Evolutionary conservation across 2,888 invertebrate genomes (phyloP), one percentile per base, ranked within the genome.

Genomic region (Cremastinae sp.): DNA sequence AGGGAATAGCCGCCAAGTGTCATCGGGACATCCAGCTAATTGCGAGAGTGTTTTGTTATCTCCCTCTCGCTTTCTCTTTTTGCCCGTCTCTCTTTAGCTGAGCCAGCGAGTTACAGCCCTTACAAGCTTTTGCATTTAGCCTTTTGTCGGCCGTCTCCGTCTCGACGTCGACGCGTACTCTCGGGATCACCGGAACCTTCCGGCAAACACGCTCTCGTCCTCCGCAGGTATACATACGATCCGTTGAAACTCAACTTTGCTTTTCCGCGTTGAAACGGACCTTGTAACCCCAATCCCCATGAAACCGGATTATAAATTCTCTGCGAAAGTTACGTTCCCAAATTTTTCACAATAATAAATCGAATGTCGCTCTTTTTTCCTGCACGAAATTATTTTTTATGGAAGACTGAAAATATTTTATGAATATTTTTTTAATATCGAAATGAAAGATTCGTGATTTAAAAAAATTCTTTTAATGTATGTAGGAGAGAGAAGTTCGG

Each of bases 91-190:
- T 51, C 3, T 8, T 16, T 84, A 84, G 79, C 82, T 75, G 80
- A 85, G 83, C 78, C 81, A 82, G 80, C 80, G 58, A 71, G 68
- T 55, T 82, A 81, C 82, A 83, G 79, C 84, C 85, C 85, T 86
- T 86, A 87, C 88, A 88, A 87, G 88, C 87, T 87, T 89, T 88
- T 88, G 88, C 89, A 86, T 89, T 88, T 89, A 89, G 84, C 85
- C 83, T 78, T 82, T 82, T 78, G 79, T 81, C 80, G 82, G 80
- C 73, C 82, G 79, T 75, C 70, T 80, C 69, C 71, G 56, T 55
- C 58, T 22, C 68, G 51, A 64, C 51, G 37, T 22, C 68, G 28
- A 28, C 28, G 10, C 61, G 64, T 41, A 70, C 61, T 62, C 70
- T 61, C 61, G 53, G 70, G 61, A 61, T 77, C 76, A 74, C 76